Percentiles rank a stretch among this genome's conserved stretches.
phyloP scores from a whole-genome alignment of 2,797 vertebrate species.

The Philypnodon macrostomus region DNA sequence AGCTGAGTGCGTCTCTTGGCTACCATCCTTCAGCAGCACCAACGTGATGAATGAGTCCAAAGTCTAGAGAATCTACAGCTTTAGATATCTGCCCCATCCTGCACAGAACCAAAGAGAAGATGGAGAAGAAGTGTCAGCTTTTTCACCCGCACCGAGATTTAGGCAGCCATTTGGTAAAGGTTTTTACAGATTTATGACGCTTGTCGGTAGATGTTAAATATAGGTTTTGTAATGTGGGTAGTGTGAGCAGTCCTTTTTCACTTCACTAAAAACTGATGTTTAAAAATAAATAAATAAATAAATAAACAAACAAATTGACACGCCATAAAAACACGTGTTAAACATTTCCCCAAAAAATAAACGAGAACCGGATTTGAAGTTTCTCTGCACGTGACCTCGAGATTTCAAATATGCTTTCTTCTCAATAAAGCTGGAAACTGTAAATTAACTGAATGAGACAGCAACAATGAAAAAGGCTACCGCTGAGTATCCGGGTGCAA shows the following conservation, averaged over 20 bases:
- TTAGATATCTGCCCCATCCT: constrained; percentile 72
- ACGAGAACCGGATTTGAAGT: neutral
- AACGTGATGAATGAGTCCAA: constrained; percentile 70
- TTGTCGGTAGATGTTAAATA: constrained; percentile 69
- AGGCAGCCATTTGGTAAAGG: constrained; percentile 66
- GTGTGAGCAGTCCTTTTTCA: constrained; percentile 59
- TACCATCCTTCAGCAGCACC: constrained; percentile 40
- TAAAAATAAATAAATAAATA: no score
- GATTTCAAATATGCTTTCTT: constrained; percentile 17
- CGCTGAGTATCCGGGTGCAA: constrained; percentile 23
- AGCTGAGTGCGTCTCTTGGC: constrained; percentile 46
- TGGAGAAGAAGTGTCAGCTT: constrained; percentile 66
- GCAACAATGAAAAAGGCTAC: constrained; percentile 21
- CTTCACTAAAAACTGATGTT: no score
- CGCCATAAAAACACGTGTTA: constrained; percentile 4
- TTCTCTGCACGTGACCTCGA: neutral
- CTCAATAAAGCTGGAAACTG: constrained; percentile 5
- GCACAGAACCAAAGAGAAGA: constrained; percentile 53
- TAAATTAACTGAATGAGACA: constrained; percentile 30
- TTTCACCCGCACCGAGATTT: constrained; percentile 73
- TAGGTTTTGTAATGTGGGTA: constrained; percentile 69
- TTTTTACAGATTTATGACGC: constrained; percentile 71
- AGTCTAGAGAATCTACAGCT: constrained; percentile 66
- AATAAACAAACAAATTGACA: no score
- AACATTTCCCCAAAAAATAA: constrained; percentile 8